phyloP scores from a whole-genome alignment of 2,888 invertebrate genomes.

The Pachydiplax longipennis region DNA sequence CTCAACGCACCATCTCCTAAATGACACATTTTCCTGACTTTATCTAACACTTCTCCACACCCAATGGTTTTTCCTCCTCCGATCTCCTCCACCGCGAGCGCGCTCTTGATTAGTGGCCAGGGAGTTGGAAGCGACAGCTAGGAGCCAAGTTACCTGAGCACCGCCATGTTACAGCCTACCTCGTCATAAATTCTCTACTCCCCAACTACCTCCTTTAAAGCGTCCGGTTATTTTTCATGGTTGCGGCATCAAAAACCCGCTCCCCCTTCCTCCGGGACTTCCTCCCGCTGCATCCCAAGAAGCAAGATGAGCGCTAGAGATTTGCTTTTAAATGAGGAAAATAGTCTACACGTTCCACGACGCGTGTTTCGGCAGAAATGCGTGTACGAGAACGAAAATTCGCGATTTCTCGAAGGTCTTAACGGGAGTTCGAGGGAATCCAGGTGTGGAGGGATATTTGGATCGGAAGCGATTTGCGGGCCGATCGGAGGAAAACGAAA shows the following conservation, averaged over 20 bases:
- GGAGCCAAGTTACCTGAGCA: background rate
- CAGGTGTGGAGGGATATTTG: background rate
- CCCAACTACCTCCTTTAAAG: background rate
- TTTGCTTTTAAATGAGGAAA: background rate
- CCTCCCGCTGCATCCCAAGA: background rate
- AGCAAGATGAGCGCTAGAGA: background rate
- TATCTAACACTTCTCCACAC: background rate
- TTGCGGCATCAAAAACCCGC: slow-evolving; percentile 1
- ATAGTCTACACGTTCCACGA: background rate
- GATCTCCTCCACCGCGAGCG: background rate
- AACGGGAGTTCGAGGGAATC: background rate
- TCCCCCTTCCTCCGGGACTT: background rate
- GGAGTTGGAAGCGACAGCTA: background rate
- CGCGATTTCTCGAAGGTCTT: background rate
- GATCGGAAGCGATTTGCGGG: background rate
- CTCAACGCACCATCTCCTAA: too few relatives aligned
- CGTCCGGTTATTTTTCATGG: background rate
- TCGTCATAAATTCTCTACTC: background rate
- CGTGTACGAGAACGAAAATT: background rate
- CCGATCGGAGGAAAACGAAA: background rate
- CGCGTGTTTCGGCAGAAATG: background rate
- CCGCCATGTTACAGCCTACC: background rate
- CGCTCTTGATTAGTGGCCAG: background rate
- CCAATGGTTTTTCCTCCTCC: background rate
- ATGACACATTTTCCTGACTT: too few relatives aligned